These are phyloP conservation scores for Calephelis nemesis DNA, from an alignment of 1,140 invertebrate genomes.

Conservation along the genomic window DNA sequence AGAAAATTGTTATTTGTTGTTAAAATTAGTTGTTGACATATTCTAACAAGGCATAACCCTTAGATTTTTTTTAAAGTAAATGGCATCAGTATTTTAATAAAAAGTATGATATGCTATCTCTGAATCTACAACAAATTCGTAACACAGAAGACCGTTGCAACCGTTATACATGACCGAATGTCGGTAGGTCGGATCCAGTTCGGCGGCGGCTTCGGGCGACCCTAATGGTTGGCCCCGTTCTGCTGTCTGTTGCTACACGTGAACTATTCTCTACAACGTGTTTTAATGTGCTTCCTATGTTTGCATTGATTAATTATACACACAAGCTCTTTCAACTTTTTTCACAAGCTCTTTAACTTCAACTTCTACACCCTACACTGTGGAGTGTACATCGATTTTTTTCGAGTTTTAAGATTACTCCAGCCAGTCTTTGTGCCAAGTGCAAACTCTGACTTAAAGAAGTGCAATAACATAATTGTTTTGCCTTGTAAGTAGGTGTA, in stretches of 20 bases:
- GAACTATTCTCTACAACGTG: neutral
- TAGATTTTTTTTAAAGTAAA: no score
- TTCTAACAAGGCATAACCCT: no score
- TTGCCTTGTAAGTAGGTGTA: no score
- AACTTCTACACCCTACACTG: no score
- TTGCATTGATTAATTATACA: neutral
- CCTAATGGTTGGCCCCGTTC: slow-evolving; percentile 41
- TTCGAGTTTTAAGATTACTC: no score
- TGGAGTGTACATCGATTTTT: no score
- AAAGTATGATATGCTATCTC: no score
- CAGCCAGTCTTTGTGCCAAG: neutral
- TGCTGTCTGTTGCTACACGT: slow-evolving; percentile 24
- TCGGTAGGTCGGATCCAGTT: slow-evolving; percentile 35
- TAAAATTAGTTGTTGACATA: no score
- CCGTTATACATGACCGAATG: slow-evolving; percentile 37
- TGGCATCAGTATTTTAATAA: no score
- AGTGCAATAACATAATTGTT: no score
- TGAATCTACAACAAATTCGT: slow-evolving; percentile 10
- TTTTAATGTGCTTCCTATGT: slow-evolving; percentile 15
- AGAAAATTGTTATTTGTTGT: no score
- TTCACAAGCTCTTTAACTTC: no score
- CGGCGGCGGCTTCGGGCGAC: slow-evolving; percentile 39
- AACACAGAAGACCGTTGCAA: slow-evolving; percentile 26
- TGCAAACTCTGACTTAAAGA: neutral
- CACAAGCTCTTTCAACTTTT: neutral